Conservation (phyloP, 2,888 invertebrate genomes). For the Scaptomyza caliginosa region DNA sequence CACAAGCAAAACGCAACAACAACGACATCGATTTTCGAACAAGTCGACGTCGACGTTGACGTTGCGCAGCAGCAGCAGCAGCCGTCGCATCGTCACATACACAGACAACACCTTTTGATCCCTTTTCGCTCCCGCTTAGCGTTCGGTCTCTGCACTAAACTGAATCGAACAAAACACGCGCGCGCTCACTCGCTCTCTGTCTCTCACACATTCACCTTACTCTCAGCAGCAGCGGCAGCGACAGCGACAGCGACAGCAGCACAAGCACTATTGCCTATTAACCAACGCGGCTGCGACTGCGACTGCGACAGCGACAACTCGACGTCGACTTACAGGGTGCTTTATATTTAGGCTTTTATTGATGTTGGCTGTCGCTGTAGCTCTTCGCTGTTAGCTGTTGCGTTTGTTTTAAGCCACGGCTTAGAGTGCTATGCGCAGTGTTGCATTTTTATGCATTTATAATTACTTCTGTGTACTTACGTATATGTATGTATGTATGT, state of each 20-base stretch:
- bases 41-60: conserved; percentile 50
- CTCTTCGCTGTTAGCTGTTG: conserved; percentile 15
- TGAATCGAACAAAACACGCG: conserved; percentile 16
- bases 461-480: conserved; percentile 63
- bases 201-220: conserved; percentile 19
- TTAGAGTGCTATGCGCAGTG: conserved; percentile 39
- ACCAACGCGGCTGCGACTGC: conserved; percentile 57
- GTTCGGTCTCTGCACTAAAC: conserved; percentile 12
- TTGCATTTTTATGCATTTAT: conserved; percentile 77
- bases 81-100: conserved; percentile 24
- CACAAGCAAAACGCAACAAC: conserved; percentile 9
- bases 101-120: conserved; percentile 71
- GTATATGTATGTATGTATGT: conserved; percentile 3
- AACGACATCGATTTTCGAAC: conserved; percentile 74
- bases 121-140: conserved; percentile 72
- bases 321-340: conserved; percentile 70
- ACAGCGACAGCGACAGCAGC: conserved; percentile 9
- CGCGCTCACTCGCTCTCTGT: conserved; percentile 33
- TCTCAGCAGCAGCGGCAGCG: conserved; percentile 19
- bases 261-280: conserved; percentile 56
- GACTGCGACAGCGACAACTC: conserved; percentile 49
- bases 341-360: conserved; percentile 65
- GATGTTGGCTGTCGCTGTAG: conserved; percentile 33
- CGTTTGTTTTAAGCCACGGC: conserved; percentile 52
- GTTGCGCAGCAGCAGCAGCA: conserved; percentile 15